Evolutionary conservation across 2,888 invertebrate species (phyloP).

Genomic region (Ophraella communa): DNA sequence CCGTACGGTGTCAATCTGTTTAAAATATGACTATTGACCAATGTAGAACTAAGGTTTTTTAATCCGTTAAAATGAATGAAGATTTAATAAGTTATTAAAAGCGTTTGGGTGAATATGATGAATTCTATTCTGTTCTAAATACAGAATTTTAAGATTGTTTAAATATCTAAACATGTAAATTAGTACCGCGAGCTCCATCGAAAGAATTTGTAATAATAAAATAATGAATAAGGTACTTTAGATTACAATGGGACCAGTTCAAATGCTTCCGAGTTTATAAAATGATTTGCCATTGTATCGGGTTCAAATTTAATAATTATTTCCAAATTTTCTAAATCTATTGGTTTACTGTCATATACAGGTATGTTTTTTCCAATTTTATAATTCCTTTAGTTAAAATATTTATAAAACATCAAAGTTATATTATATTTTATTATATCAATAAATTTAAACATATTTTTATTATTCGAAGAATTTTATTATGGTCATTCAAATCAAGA

Average conservation of each 20-base stretch:
- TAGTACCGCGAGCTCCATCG: constrained; percentile 54
- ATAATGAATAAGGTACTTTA: constrained; percentile 58
- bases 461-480: constrained; percentile 49
- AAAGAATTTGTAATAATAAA: constrained; percentile 57
- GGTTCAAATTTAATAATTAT: constrained; percentile 55
- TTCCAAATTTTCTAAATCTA: constrained; percentile 55
- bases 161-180: constrained; percentile 55
- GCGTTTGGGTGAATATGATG: too few relatives aligned
- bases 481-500: constrained; percentile 54
- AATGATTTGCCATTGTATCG: constrained; percentile 55
- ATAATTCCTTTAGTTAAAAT: too few relatives aligned
- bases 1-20: constrained; percentile 54
- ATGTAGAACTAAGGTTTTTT: constrained; percentile 53
- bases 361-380: too few relatives aligned
- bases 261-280: constrained; percentile 56
- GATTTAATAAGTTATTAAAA: too few relatives aligned
- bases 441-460: too few relatives aligned
- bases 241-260: constrained; percentile 51
- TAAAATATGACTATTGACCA: constrained; percentile 58
- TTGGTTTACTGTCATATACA: constrained; percentile 55
- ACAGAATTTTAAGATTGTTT: constrained; percentile 54
- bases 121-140: constrained; percentile 59
- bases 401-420: too few relatives aligned
- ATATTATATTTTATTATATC: too few relatives aligned
- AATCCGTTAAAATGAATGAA: constrained; percentile 59